Conservation (phyloP, 2,888 invertebrate species). For the Microchrysa polita region DNA sequence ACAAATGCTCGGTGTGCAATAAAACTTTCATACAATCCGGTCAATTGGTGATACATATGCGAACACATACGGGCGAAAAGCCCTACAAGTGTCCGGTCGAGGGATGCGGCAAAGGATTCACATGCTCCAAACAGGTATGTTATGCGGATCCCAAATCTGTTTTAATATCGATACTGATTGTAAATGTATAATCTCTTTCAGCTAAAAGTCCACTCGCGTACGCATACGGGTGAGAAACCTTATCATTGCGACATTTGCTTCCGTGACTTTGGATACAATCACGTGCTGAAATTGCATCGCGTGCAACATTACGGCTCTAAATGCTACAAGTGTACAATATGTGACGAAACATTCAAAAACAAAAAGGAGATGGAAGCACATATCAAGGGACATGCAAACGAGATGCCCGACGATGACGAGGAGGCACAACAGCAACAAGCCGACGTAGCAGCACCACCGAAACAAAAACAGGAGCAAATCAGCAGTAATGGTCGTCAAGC, state of each 20-base stretch:
- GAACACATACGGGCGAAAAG: constrained; percentile 88
- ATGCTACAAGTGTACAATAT: constrained; percentile 91
- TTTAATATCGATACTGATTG: neutral
- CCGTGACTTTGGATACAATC: constrained; percentile 91
- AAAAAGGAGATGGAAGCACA: constrained; percentile 92
- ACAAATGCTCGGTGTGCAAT: constrained; percentile 86
- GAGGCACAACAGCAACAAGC: constrained; percentile 54
- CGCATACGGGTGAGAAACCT: constrained; percentile 91
- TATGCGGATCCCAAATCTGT: neutral
- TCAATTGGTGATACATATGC: constrained; percentile 88
- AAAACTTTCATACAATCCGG: constrained; percentile 93
- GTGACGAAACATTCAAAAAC: constrained; percentile 89
- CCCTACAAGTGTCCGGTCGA: constrained; percentile 84
- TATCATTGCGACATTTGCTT: constrained; percentile 92
- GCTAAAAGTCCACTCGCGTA: constrained; percentile 88
- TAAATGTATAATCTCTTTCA: constrained; percentile 14
- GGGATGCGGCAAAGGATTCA: constrained; percentile 90
- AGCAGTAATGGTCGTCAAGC: constrained; percentile 11
- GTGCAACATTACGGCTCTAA: constrained; percentile 92
- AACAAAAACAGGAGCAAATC: constrained; percentile 38
- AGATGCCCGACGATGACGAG: constrained; percentile 67
- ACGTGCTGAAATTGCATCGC: constrained; percentile 87
- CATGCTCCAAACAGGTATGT: constrained; percentile 81
- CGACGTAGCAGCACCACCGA: constrained; percentile 45
- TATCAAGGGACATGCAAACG: constrained; percentile 79